phyloP scores from a whole-genome alignment of 2,797 vertebrate species.

The Tapirus indicus region DNA sequence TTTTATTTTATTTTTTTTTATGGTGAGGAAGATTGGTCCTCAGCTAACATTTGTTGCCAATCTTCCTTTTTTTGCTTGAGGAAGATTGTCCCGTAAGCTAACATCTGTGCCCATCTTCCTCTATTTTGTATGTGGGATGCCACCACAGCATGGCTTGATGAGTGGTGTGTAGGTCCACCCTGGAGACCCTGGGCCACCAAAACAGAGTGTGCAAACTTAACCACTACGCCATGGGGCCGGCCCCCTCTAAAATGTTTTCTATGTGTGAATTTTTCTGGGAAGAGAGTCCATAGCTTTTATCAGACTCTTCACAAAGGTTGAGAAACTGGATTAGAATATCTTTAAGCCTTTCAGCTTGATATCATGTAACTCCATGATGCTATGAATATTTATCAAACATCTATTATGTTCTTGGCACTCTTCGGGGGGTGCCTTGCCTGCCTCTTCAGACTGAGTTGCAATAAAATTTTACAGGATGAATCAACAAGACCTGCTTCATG shows the following conservation, averaged over 20 bases:
- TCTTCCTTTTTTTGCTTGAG: too few relatives aligned
- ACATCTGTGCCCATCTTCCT: too few relatives aligned
- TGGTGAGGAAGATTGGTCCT: too few relatives aligned
- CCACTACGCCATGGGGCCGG: too few relatives aligned
- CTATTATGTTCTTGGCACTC: background rate
- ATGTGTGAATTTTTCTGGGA: constrained; percentile 11
- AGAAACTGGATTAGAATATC: constrained; percentile 52
- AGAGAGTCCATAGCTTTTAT: constrained; percentile 28
- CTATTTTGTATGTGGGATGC: too few relatives aligned
- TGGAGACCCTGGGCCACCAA: too few relatives aligned
- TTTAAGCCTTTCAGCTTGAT: background rate
- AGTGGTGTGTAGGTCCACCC: too few relatives aligned
- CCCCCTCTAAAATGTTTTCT: constrained; percentile 32
- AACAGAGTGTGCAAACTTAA: too few relatives aligned
- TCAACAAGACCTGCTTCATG: background rate
- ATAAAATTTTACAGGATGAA: constrained; percentile 31
- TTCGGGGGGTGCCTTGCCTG: background rate
- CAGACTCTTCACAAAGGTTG: constrained; percentile 56
- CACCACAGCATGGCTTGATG: too few relatives aligned
- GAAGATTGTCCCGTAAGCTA: too few relatives aligned
- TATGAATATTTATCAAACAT: background rate
- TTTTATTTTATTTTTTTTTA: too few relatives aligned
- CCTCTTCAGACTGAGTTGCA: constrained; percentile 37
- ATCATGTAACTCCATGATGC: background rate
- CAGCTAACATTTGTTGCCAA: too few relatives aligned